Conservation (phyloP, 2,888 invertebrate genomes). For the Syrista parreyssii region DNA sequence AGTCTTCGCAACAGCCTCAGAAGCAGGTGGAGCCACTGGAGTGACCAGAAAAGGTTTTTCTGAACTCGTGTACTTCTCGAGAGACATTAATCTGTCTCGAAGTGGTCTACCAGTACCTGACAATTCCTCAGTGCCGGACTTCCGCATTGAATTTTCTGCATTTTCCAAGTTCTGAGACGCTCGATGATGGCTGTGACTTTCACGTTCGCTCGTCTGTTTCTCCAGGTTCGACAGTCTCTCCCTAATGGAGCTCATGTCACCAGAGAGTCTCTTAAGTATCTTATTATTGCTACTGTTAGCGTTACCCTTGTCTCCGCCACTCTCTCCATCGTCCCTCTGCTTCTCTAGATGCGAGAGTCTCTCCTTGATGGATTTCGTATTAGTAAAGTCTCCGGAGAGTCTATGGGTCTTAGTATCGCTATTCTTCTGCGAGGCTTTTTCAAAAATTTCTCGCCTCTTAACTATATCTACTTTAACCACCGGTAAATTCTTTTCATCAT, state of each 20-base stretch:
- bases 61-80: conserved; percentile 47
- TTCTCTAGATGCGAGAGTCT: conserved; percentile 77
- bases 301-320: conserved; percentile 65
- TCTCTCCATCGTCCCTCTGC: conserved; percentile 70
- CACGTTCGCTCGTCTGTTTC: conserved; percentile 63
- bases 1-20: conserved; percentile 30
- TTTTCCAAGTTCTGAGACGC: not conserved
- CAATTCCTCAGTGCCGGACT: conserved; percentile 45
- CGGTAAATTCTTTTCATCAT: conserved; percentile 73
- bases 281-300: conserved; percentile 20
- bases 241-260: conserved; percentile 74
- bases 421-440: conserved; percentile 70
- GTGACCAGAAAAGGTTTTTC: conserved; percentile 13
- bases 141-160: conserved; percentile 29
- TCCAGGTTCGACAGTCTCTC: conserved; percentile 75
- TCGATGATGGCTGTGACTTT: conserved; percentile 36
- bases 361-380: conserved; percentile 79
- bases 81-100: conserved; percentile 50
- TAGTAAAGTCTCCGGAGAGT: conserved; percentile 74
- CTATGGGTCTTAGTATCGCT: conserved; percentile 44
- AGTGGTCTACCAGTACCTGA: conserved; percentile 46
- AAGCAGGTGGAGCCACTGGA: conserved; percentile 11
- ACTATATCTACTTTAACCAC: conserved; percentile 80
- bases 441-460: conserved; percentile 86
- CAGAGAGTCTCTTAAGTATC: conserved; percentile 67